A percentile compares a stretch with the other conserved stretches of the same genome.
phyloP scores from a whole-genome alignment of 2,797 vertebrate species.

The Anomalospiza imberbis region DNA sequence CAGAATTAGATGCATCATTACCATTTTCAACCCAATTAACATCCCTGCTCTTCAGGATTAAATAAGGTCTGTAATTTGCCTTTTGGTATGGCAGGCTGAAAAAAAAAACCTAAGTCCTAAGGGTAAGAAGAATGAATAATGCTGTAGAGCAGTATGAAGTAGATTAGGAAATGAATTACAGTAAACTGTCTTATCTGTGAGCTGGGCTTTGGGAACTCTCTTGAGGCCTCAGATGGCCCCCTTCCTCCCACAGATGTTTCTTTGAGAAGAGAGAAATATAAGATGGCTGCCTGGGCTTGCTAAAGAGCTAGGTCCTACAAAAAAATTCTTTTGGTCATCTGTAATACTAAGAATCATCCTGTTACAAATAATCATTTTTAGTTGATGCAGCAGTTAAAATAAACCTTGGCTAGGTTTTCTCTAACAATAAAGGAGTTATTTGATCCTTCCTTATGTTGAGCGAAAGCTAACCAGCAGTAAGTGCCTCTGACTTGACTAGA shows the following conservation, averaged over 20 bases:
- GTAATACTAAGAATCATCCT: background rate
- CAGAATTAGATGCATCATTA: conserved; percentile 33
- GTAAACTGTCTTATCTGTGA: background rate
- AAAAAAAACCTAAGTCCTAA: background rate
- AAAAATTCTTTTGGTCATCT: background rate
- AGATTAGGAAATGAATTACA: conserved; percentile 34
- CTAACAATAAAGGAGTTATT: background rate
- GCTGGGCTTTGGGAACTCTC: background rate
- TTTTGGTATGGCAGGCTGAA: background rate
- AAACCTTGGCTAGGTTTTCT: background rate
- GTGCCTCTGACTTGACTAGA: background rate
- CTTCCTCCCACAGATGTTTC: background rate
- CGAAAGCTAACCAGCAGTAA: background rate
- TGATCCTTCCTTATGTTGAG: background rate
- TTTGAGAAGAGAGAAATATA: background rate
- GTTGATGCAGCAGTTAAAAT: background rate
- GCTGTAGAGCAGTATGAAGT: background rate
- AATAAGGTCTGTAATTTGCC: background rate
- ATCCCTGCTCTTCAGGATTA: background rate
- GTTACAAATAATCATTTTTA: background rate
- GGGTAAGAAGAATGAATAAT: background rate
- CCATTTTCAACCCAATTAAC: conserved; percentile 50
- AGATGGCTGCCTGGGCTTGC: background rate
- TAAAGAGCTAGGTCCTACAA: background rate
- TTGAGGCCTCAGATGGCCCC: background rate